Evolutionary conservation across 2,797 vertebrate species (phyloP), one percentile per base, ranked within the genome.

Genomic region (Characodon lateralis): DNA sequence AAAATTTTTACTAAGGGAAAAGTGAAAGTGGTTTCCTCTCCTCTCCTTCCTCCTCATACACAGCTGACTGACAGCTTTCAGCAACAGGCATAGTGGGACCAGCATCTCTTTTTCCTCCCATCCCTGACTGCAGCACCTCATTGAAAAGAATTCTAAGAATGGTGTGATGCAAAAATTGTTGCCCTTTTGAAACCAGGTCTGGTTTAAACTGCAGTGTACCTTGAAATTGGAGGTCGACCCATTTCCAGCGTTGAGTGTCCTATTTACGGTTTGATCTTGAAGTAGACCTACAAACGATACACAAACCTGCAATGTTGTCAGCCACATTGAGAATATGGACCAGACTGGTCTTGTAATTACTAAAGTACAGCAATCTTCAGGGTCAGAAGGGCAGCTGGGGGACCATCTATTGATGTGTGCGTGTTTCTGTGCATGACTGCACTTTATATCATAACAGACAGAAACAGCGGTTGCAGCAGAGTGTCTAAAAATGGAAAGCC

Each of bases 211-310:
- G 43, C 6, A 6, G 66, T 28, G n/a, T 26, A 48, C 41, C 43
- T 48, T 18, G 13, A 69, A 48, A n/a, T 69, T 2, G 14, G n/a
- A 18, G 7, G 26, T 43, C 24, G 66, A 69, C 66, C 66, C 43
- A 69, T 69, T 69, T 69, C 24, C 24, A 69, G 66, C n/a, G 66
- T 48, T 26, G 24, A 18, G n/a, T 31, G 20, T 69, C 69, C 28
- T 76, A 68, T 73, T 78, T 50, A 72, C 86, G 48, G 31, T 78
- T 80, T 87, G 86, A 88, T 90, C 90, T 93, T 93, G 88, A 82
- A 80, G 77, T 66, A 79, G 80, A 73, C 74, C 14, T 59, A 71
- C 70, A 80, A 16, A 68, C 24, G 20, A 8, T 31, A 72, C 78
- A 71, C 61, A 69, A 73, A 61, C 26, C 50, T 78, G 76, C 76